Conservation (phyloP, 1,140 invertebrate species). For the Zaprionus capensis region DNA sequence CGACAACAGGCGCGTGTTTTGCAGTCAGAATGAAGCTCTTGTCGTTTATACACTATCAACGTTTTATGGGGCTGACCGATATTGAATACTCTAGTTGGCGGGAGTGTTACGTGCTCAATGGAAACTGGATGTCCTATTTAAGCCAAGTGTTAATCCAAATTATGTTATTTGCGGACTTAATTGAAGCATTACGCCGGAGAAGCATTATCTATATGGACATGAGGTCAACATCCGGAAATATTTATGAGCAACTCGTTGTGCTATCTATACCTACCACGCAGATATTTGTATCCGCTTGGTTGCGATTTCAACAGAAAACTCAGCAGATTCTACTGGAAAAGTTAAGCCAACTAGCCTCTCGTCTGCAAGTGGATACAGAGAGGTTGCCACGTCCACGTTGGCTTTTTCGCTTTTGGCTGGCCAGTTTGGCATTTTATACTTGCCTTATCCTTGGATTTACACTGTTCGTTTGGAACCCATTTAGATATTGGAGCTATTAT, state of each 20-base stretch:
- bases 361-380: constrained; percentile 6
- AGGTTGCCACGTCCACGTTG: not conserved
- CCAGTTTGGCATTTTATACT: not conserved
- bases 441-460: not conserved
- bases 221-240: constrained; percentile 8
- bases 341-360: not conserved
- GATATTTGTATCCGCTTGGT: constrained; percentile 14
- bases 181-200: not conserved
- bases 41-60: constrained; percentile 28
- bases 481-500: too few species aligned
- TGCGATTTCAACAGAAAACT: constrained; percentile 9
- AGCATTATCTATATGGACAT: constrained; percentile 1
- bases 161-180: not conserved
- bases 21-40: constrained; percentile 15
- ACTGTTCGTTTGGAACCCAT: not conserved
- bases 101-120: constrained; percentile 10
- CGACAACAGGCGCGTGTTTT: not conserved
- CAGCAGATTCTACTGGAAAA: constrained; percentile 8
- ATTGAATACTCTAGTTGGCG: constrained; percentile 6
- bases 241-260: constrained; percentile 5
- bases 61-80: constrained; percentile 26
- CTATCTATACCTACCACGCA: constrained; percentile 5
- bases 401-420: constrained; percentile 11
- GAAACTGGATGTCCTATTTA: constrained; percentile 1
- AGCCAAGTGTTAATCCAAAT: constrained; percentile 4